Evolutionary conservation across 2,888 invertebrate genomes (phyloP).

Genomic region (Orthosia gothica): DNA sequence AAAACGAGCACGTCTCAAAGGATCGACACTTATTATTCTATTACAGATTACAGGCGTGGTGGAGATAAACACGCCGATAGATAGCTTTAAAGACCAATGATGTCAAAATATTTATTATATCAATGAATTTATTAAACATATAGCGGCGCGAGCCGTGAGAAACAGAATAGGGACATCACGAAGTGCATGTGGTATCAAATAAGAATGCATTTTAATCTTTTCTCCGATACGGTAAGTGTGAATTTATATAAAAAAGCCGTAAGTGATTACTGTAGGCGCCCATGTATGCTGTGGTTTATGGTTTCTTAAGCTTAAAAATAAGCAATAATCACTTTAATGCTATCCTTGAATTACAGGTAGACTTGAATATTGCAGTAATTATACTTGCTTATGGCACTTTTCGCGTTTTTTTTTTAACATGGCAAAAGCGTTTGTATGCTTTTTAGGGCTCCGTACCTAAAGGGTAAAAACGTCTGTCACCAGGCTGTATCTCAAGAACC

Average conservation of each 20-base stretch:
- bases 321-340: conserved; percentile 32
- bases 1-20: conserved; percentile 72
- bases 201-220: conserved; percentile 57
- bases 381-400: conserved; percentile 28
- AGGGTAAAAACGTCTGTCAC: too few relatives aligned
- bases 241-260: conserved; percentile 45
- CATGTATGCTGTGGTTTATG: conserved; percentile 25
- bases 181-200: conserved; percentile 33
- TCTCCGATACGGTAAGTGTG: conserved; percentile 45
- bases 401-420: background rate
- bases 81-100: conserved; percentile 65
- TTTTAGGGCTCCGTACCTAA: too few relatives aligned
- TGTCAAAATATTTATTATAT: conserved; percentile 84
- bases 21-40: conserved; percentile 75
- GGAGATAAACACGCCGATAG: conserved; percentile 68
- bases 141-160: conserved; percentile 55
- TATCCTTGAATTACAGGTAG: conserved; percentile 15
- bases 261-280: conserved; percentile 14
- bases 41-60: conserved; percentile 69
- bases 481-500: too few relatives aligned
- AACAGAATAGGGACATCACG: conserved; percentile 40
- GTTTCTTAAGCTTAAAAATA: conserved; percentile 23
- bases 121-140: conserved; percentile 72
- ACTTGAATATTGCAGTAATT: conserved; percentile 25
- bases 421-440: background rate